Percentiles rank a stretch among this genome's conserved stretches.
Conservation (phyloP, 2,888 invertebrate genomes). For the Steromphala cineraria region DNA sequence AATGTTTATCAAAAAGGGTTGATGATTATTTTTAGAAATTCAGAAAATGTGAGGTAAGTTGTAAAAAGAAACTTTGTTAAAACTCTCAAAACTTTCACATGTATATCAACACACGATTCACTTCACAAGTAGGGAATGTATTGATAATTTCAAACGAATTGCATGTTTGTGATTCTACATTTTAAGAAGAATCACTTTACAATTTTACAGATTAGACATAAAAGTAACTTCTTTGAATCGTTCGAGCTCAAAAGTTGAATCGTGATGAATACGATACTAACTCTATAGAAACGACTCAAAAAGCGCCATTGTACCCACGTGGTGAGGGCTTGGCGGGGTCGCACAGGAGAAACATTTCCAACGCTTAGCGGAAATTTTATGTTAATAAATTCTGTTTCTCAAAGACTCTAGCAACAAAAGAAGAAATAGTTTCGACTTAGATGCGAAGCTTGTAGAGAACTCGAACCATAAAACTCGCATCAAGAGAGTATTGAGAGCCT, state of each 20-base stretch:
- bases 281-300: not conserved
- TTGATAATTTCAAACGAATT: no score
- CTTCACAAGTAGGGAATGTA: no score
- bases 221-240: no score
- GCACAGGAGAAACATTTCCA: not conserved
- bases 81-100: no score
- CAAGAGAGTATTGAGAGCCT: slow-evolving; percentile 6
- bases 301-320: not conserved
- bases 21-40: no score
- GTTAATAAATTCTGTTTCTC: slow-evolving; percentile 11
- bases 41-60: no score
- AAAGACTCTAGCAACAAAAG: not conserved
- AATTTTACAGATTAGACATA: no score
- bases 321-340: not conserved
- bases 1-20: no score
- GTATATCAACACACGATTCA: no score
- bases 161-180: no score
- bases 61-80: no score
- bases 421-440: slow-evolving; percentile 14
- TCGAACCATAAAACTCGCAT: not conserved
- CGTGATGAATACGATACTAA: not conserved
- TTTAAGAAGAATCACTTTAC: no score
- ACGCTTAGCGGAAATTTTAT: slow-evolving; percentile 6
- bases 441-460: not conserved
- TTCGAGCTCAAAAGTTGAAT: not conserved